These are phyloP conservation scores for Oreochromis spilurus DNA, from an alignment of 2,113 vertebrate genomes.

Conservation along the genomic window DNA sequence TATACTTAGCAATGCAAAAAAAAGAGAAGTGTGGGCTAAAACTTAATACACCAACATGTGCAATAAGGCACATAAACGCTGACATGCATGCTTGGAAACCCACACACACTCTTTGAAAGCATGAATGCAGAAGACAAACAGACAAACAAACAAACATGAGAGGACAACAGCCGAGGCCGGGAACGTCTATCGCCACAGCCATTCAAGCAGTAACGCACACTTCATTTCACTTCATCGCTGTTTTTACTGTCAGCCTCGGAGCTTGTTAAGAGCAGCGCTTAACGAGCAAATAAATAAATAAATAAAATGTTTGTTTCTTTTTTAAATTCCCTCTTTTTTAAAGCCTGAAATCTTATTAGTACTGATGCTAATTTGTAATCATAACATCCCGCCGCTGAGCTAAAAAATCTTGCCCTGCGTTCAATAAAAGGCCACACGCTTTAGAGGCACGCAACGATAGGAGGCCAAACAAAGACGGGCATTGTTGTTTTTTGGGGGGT, in stretches of 20 bases:
- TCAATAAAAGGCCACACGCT: not conserved
- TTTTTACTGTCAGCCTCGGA: conserved; percentile 41
- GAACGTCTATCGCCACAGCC: not conserved
- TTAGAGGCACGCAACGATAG: not conserved
- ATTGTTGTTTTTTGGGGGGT: conserved; percentile 35
- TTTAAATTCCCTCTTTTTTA: not conserved
- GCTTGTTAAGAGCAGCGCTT: conserved; percentile 42
- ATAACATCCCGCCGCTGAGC: conserved; percentile 14
- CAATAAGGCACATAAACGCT: not conserved
- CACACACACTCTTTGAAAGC: not conserved
- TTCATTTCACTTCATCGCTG: conserved; percentile 32
- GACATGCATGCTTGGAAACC: not conserved
- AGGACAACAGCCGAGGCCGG: not conserved
- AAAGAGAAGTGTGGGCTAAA: not conserved
- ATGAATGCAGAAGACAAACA: not conserved
- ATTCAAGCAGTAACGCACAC: conserved; percentile 23
- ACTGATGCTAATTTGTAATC: conserved; percentile 47
- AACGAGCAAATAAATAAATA: conserved; percentile 33
- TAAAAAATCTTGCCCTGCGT: not conserved
- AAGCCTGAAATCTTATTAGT: conserved; percentile 41
- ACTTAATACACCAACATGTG: not conserved
- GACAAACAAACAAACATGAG: not conserved
- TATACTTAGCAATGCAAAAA: not conserved
- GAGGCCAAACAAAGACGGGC: conserved; percentile 49
- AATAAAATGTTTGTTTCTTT: not conserved